Evolutionary conservation across 2,113 vertebrate genomes (phyloP), one percentile per base, ranked within the genome.

Genomic region (Rhynchopsitta pachyrhyncha): DNA sequence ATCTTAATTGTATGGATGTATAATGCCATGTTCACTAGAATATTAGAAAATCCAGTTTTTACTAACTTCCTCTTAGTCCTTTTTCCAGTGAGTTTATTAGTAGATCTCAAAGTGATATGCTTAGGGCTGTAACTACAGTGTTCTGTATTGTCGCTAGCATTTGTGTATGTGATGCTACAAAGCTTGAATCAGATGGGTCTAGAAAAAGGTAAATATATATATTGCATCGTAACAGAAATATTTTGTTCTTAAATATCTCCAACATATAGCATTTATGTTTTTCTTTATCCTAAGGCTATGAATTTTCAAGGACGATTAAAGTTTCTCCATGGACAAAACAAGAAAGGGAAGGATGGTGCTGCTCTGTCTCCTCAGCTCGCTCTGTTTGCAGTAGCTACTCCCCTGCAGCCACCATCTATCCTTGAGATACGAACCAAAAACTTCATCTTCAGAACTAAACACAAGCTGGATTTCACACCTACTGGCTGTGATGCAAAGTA

Each of bases 381-480:
- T 60, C 92, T 99, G 80, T 99, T 99, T 95, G 98, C 98, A 15
- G 92, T 99, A 94, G 98, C 98, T 31, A 98, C 98, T 46, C 98
- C 98, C 1, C 92, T 99, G 28, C 99, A 99, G 78, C 97, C 98
- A 13, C 98, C 98, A 6, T 98, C 98, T 83, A 98, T 99, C 88
- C 97, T 99, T 79, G 99, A 99, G 96, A 99, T 99, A 82, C 92
- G 98, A 86, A 98, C 98, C 94, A 99, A 98, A 98, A 99, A 98
- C 90, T 98, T 98, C 84, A 98, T 99, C 89, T 99, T 99, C 97
- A 97, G 98, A 97, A 98, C 98, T 55, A 99, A 99, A 88, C 98
- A 99, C 97, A 99, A 98, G 78, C 95, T 99, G 83, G 99, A 99
- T 95, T 99, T 99, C 92, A 98, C 98, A 4, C 99, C 98, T 41